Base-by-base conservation (phyloP, 2,797 vertebrate species). In the Molossus alvarezi region DNA sequence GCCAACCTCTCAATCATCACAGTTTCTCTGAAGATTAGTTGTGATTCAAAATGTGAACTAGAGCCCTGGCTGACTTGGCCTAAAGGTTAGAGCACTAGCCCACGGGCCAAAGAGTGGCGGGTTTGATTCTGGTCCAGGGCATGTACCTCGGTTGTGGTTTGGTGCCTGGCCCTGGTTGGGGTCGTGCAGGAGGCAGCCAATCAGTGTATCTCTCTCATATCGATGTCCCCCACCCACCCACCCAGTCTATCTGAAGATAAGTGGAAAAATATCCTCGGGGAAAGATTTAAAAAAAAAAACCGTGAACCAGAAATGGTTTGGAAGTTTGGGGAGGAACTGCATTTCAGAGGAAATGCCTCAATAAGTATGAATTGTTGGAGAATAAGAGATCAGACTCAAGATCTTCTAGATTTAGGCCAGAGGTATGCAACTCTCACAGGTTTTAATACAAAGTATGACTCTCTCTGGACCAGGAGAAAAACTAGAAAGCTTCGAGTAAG, bases 301-400 rank as follows among this genome's bases (percentile, higher is more conserved):
- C n/a, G 48, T 75, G 65, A 96, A 88, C 9, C 58, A 92, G 93
- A 94, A 88, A 33, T 82, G 15, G 29, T 64, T 65, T 94, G 62
- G 29, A 72, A 94, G 20, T 88, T 92, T 65, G 25, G 57, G 37
- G n/a, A 96, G 13, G 72, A 88, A 82, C n/a, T 65, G 48, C 85
- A 10, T 67, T 71, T 85, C 37, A 9, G 76, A 96, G 92, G 90
- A 97, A 97, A 94, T 96, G 90, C 96, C 53, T 95, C 87, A 95
- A 60, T 25, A 20, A 81, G 60, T 62, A n/a, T 45, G 64, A 94
- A 75, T 79, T 82, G 51, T 71, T 95, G 87, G 15, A 88, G 65
- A 90, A 60, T 71, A 93, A 86, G 57, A 80, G 9, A 45, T 5
- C 69, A 95, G 72, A 95, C 51, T 55, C 72, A 92, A 13, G 51